These are phyloP conservation scores for Centropus bengalensis DNA, from an alignment of 2,113 vertebrate species.

Conservation along the genomic window DNA sequence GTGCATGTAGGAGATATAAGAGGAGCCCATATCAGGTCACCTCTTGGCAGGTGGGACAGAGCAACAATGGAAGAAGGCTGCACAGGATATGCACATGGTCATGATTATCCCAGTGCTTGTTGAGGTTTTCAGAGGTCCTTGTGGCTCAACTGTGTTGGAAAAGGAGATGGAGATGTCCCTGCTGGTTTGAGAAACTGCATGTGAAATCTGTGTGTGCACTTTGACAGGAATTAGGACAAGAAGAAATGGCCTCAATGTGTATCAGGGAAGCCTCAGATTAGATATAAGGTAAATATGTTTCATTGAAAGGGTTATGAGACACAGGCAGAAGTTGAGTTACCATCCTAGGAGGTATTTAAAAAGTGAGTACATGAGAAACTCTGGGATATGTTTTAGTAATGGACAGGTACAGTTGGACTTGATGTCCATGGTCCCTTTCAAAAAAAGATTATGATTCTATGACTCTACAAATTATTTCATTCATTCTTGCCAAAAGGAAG, in stretches of 20 bases:
- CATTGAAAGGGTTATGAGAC: no score
- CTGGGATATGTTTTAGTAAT: no score
- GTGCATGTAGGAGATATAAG: not conserved
- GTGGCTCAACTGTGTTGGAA: not conserved
- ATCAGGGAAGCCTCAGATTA: no score
- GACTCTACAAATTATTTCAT: no score
- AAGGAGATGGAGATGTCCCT: not conserved
- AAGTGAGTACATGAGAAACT: no score
- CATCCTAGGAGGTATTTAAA: no score
- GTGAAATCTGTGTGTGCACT: not conserved
- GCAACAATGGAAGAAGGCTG: accelerated
- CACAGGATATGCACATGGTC: accelerated
- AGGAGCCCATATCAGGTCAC: not conserved
- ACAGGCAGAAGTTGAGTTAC: no score
- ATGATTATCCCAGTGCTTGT: not conserved
- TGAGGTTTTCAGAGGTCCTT: not conserved
- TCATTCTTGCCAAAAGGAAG: not conserved
- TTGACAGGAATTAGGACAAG: not conserved
- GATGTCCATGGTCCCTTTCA: no score
- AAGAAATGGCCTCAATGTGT: no score
- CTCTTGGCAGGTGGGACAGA: not conserved
- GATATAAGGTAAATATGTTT: no score
- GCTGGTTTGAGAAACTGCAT: not conserved
- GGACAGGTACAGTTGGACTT: no score
- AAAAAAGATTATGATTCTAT: no score